Evolutionary conservation across 2,797 vertebrate genomes (phyloP).

Genomic region (Esox masquinongy): DNA sequence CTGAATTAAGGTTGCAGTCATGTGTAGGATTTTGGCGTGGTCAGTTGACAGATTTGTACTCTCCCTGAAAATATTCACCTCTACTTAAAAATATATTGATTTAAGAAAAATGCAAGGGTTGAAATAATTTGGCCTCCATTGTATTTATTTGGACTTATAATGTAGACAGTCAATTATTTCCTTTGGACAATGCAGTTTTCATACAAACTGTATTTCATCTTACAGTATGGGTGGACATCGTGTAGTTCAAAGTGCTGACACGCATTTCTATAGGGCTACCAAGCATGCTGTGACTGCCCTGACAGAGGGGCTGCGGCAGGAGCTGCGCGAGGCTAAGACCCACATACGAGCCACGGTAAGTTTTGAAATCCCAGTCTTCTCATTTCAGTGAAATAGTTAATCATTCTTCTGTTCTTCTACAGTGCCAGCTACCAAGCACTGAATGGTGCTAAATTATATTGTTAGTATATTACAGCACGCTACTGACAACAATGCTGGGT

Average conservation of each 20-base stretch:
- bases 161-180: background rate
- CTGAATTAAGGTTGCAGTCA: too few relatives aligned
- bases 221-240: conserved; percentile 83
- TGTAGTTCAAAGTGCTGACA: conserved; percentile 56
- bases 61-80: background rate
- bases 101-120: too few relatives aligned
- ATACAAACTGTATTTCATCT: background rate
- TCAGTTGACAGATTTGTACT: background rate
- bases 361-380: background rate
- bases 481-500: background rate
- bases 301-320: conserved; percentile 87
- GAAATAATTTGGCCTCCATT: too few relatives aligned
- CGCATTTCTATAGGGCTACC: conserved; percentile 86
- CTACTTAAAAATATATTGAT: too few relatives aligned
- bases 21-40: too few relatives aligned
- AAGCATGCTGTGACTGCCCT: conserved; percentile 86
- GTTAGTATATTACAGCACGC: background rate
- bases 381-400: background rate
- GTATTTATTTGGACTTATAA: too few relatives aligned
- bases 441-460: background rate
- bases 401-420: too few relatives aligned
- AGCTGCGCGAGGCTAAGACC: conserved; percentile 80
- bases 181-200: background rate
- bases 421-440: too few relatives aligned
- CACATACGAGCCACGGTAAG: conserved; percentile 86